Conservation (phyloP, 2,888 invertebrate genomes). For the Glaucopsyche alexis region DNA sequence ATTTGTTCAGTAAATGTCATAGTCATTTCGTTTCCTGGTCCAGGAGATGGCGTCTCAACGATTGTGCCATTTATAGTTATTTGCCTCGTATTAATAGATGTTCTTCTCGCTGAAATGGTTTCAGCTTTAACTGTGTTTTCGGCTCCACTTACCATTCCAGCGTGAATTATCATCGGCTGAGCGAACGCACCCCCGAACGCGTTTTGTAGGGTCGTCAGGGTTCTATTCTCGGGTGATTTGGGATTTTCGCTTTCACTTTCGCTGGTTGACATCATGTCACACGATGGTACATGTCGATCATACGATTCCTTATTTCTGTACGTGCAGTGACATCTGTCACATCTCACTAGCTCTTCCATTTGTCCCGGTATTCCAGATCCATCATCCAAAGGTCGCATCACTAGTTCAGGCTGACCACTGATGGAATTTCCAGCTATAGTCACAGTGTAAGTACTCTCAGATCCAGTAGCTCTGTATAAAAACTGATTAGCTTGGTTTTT, state of each 20-base stretch:
- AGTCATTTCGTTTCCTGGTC: constrained; percentile 73
- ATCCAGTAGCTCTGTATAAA: constrained; percentile 70
- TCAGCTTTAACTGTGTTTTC: constrained; percentile 75
- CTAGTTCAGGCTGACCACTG: constrained; percentile 71
- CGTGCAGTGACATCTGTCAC: constrained; percentile 92
- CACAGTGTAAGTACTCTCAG: constrained; percentile 72
- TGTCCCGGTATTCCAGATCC: constrained; percentile 62
- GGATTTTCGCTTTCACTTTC: constrained; percentile 90
- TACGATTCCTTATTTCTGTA: constrained; percentile 91
- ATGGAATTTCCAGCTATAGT: constrained; percentile 76
- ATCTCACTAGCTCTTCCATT: constrained; percentile 88
- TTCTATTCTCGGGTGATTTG: constrained; percentile 76
- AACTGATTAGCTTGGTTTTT: constrained; percentile 68
- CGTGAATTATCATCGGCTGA: constrained; percentile 74
- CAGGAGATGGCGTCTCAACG: constrained; percentile 77
- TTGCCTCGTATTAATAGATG: constrained; percentile 75
- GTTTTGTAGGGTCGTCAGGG: constrained; percentile 72
- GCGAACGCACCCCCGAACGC: constrained; percentile 76
- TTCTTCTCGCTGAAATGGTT: constrained; percentile 70
- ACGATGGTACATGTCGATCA: constrained; percentile 87
- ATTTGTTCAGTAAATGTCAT: constrained; percentile 76
- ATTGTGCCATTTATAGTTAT: constrained; percentile 78
- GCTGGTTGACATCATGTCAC: constrained; percentile 88
- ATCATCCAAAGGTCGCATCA: constrained; percentile 71
- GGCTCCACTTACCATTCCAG: constrained; percentile 68